Conservation (phyloP, 2,797 vertebrate genomes). For the Bryconaethiops microstoma region DNA sequence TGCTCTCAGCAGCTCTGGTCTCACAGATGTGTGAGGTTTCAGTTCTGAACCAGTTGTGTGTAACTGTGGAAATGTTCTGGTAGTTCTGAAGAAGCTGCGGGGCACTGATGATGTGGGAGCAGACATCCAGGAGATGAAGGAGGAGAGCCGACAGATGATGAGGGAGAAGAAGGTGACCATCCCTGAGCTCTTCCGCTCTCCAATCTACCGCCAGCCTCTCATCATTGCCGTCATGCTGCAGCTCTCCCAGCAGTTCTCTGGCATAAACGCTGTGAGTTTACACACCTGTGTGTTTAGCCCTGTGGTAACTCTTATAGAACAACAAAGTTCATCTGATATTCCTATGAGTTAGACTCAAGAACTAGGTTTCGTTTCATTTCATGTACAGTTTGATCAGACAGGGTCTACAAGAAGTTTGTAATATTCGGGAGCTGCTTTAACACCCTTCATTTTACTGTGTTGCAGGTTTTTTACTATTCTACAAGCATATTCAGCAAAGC, state of each 20-base stretch:
- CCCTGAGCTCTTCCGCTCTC: constrained; percentile 83
- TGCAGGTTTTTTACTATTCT: constrained; percentile 88
- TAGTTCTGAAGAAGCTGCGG: constrained; percentile 86
- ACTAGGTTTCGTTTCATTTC: too few species aligned
- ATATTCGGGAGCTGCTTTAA: background rate
- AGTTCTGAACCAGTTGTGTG: background rate
- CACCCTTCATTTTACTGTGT: constrained; percentile 16
- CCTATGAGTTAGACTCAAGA: background rate
- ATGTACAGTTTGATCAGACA: too few species aligned
- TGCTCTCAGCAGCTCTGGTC: background rate
- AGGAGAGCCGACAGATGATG: constrained; percentile 90
- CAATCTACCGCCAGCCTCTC: constrained; percentile 86
- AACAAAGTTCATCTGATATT: background rate
- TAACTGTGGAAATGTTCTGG: constrained; percentile 9
- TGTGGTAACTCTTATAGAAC: background rate
- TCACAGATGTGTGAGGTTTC: background rate
- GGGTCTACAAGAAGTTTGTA: too few species aligned
- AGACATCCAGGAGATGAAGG: constrained; percentile 90
- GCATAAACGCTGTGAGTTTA: constrained; percentile 86
- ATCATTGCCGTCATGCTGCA: constrained; percentile 85
- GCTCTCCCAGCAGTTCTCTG: constrained; percentile 88
- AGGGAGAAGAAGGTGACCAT: constrained; percentile 89
- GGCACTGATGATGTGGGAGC: constrained; percentile 82
- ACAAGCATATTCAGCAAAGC: constrained; percentile 84
- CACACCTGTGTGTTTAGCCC: background rate